Percentiles rank a stretch among this genome's conserved stretches.
phyloP scores from a whole-genome alignment of 1,140 invertebrate genomes.

The Drosophila eugracilis region DNA sequence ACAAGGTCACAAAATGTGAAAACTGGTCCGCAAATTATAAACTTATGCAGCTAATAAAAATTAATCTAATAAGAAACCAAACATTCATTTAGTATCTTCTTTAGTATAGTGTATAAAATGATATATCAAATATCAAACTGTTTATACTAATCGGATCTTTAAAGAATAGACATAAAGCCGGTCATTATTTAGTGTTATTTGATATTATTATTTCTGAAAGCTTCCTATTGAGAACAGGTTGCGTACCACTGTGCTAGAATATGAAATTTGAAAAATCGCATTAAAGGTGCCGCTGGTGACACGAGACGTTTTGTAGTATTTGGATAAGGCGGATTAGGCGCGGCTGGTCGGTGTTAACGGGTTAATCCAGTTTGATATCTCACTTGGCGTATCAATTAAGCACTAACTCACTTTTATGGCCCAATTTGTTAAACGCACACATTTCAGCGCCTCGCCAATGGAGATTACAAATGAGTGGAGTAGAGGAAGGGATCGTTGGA shows the following conservation, averaged over 20 bases:
- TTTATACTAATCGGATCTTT: slow-evolving; percentile 1
- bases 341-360: slow-evolving; percentile 25
- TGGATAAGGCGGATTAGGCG: slow-evolving; percentile 28
- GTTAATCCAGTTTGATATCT: slow-evolving; percentile 68
- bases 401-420: slow-evolving; percentile 71
- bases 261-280: slow-evolving; percentile 24
- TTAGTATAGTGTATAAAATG: neutral
- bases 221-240: slow-evolving; percentile 4
- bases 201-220: slow-evolving; percentile 15
- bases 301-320: slow-evolving; percentile 41
- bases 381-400: slow-evolving; percentile 43
- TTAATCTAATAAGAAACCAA: neutral
- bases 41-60: too few relatives aligned
- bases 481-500: slow-evolving; percentile 1
- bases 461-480: slow-evolving; percentile 1
- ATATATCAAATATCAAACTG: neutral
- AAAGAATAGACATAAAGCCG: slow-evolving; percentile 9
- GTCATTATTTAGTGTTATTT: slow-evolving; percentile 5
- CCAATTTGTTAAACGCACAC: slow-evolving; percentile 76
- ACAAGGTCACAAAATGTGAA: too few relatives aligned
- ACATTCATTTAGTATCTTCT: neutral
- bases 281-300: slow-evolving; percentile 52
- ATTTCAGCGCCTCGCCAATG: slow-evolving; percentile 58
- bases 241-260: slow-evolving; percentile 37
- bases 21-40: too few relatives aligned